Percentiles rank a stretch among this genome's conserved stretches.
Evolutionary conservation across 2,113 vertebrate species (phyloP).

Genomic region (Corythornis madagascariensis): DNA sequence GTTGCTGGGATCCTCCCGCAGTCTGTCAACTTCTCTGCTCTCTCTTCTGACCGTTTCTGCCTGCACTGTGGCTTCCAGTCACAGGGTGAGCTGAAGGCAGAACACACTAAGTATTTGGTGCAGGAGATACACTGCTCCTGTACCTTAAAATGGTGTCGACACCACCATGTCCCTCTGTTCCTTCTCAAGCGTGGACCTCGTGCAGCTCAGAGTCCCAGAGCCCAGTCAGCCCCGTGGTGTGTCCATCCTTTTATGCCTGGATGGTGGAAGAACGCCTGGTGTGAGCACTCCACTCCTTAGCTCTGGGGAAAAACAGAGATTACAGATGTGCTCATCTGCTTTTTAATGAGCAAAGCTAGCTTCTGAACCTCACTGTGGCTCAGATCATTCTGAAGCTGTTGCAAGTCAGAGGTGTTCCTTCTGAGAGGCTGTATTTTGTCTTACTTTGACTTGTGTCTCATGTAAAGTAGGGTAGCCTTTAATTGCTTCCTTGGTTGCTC

Average conservation of each 20-base stretch:
- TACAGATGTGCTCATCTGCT: background rate
- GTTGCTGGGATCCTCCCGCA: background rate
- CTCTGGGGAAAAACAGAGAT: constrained; percentile 1
- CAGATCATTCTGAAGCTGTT: constrained; percentile 29
- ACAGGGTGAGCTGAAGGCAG: background rate
- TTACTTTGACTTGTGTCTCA: background rate
- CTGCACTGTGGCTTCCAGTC: background rate
- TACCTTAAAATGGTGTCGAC: background rate
- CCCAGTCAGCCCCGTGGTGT: background rate
- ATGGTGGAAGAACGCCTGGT: background rate
- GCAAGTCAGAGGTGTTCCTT: background rate
- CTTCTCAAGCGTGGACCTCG: background rate
- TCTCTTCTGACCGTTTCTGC: background rate
- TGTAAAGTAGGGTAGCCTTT: constrained; percentile 3
- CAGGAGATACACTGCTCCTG: background rate
- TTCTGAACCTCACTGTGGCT: background rate
- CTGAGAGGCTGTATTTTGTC: background rate
- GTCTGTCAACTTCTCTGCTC: background rate
- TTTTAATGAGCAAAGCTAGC: constrained; percentile 17
- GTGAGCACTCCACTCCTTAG: background rate
- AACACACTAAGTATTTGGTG: background rate
- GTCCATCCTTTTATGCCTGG: background rate
- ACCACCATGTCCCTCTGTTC: background rate
- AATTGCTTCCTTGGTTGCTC: background rate
- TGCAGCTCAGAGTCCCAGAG: background rate